phyloP scores from a whole-genome alignment of 2,113 vertebrate genomes.

The Engraulis encrasicolus region DNA sequence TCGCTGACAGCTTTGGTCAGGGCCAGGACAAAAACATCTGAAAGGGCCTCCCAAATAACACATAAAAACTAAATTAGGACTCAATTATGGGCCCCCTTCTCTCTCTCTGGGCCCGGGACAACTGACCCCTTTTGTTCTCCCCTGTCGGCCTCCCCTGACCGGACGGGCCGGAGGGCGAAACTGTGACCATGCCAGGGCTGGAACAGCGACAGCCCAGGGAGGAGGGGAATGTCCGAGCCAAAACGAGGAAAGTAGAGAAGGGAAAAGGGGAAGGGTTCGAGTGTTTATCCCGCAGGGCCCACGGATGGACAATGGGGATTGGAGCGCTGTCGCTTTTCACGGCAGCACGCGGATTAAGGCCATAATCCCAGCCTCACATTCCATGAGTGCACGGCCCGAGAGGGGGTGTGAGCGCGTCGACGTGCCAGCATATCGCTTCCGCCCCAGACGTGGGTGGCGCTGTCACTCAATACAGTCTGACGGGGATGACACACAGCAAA shows the following conservation, averaged over 20 bases:
- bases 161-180: too few species aligned
- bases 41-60: too few species aligned
- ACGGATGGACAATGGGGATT: constrained; percentile 62
- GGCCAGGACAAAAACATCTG: too few species aligned
- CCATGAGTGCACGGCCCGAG: constrained; percentile 71
- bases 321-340: constrained; percentile 59
- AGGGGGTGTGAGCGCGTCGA: constrained; percentile 19
- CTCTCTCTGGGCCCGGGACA: too few species aligned
- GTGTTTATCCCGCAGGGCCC: constrained; percentile 64
- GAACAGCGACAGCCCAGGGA: too few species aligned
- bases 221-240: too few species aligned
- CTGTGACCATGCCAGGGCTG: background rate
- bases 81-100: too few species aligned
- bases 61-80: too few species aligned
- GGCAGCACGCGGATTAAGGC: constrained; percentile 59
- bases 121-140: too few species aligned
- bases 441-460: background rate
- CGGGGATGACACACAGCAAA: background rate
- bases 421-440: constrained; percentile 40
- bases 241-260: too few species aligned
- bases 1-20: too few species aligned
- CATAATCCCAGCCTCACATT: constrained; percentile 77
- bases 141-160: too few species aligned
- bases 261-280: constrained; percentile 56
- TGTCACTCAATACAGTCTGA: background rate